A percentile compares a stretch with the other conserved stretches of the same genome.
These are phyloP conservation scores for Bucco capensis DNA, from an alignment of 2,113 vertebrate species.

Conservation along the genomic window DNA sequence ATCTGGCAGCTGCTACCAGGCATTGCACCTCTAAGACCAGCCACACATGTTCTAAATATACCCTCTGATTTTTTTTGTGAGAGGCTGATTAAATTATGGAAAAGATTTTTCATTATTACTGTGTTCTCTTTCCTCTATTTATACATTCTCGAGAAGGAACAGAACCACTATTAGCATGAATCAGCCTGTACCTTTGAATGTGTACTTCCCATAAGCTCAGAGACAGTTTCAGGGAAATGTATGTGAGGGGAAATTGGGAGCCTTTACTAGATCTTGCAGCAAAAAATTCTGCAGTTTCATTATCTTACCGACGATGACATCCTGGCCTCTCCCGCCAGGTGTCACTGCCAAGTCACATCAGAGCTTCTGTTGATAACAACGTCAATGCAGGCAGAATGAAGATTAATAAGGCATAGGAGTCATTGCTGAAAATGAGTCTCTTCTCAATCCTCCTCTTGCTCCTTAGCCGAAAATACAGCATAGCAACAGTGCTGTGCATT, in stretches of 20 bases:
- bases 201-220: neutral
- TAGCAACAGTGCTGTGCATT: neutral
- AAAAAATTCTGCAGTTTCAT: constrained; percentile 2
- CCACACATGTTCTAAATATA: constrained; percentile 29
- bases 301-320: neutral
- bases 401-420: neutral
- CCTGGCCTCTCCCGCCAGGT: constrained; percentile 51
- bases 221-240: neutral
- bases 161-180: neutral
- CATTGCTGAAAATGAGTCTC: neutral
- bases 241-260: neutral
- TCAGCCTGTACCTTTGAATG: neutral
- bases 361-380: neutral
- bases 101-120: neutral
- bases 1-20: neutral
- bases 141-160: neutral
- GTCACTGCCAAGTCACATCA: constrained; percentile 22
- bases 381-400: neutral
- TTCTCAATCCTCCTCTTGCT: neutral
- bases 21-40: neutral
- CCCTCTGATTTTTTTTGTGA: neutral
- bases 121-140: neutral
- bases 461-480: neutral
- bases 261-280: neutral
- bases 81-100: neutral